Evolutionary conservation across 2,797 vertebrate species (phyloP), one percentile per base, ranked within the genome.

Genomic region (Huso huso): DNA sequence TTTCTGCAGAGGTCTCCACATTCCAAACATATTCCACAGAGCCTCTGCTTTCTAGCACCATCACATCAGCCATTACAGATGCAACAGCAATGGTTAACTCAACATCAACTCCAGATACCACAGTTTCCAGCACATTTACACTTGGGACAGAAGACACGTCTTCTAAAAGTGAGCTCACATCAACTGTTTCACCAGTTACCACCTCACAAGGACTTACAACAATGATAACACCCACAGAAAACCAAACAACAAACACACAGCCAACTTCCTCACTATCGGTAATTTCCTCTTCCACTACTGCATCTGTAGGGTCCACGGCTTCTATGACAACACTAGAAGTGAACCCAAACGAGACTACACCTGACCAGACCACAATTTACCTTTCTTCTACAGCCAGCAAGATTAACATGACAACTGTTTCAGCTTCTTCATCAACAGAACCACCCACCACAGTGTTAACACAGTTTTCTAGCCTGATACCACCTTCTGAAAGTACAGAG

Each of bases 31-130:
- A 37, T 69, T 60, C 68, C 67, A 73, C 69, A 64, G 53, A 63
- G n/a, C 66, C 48, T 67, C 58, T 63, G 49, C 57, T 37, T 66
- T 59, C 71, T 62, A 68, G 67, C 63, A 57, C 74, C 18, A 55
- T 66, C 49, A 75, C 61, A 49, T 61, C 18, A 18, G 53, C 62
- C 67, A 70, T 69, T 74, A 68, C 73, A 65, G 71, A 66, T 66
- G 65, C 72, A 75, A 50, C 66, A 71, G 49, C 49, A 1, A 75
- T 79, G 70, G 65, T 48, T 6, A 58, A 49, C 69, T 37, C 23
- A 37, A 57, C 37, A 50, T 51, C 64, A 60, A 37, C 52, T 69
- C 67, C 23, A 37, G 23, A 37, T 37, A 37, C 66, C 70, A 49
- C 70, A 69, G 49, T 6, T 49, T 65, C 67, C 66, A 57, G 69